These are phyloP conservation scores for Caenorhabditis panamensis DNA, from an alignment of 2,888 invertebrate genomes.

Conservation along the genomic window DNA sequence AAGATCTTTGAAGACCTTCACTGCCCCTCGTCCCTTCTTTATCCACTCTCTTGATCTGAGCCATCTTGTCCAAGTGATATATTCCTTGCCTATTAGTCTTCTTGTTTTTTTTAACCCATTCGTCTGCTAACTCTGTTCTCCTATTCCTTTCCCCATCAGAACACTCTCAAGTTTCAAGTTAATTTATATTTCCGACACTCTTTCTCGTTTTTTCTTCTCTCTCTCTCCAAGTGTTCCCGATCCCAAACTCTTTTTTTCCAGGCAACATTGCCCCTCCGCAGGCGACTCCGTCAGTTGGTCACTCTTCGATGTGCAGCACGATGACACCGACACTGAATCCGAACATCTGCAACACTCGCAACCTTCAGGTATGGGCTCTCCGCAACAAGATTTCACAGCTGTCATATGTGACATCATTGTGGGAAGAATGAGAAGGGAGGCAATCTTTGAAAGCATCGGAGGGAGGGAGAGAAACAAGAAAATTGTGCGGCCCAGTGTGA, in stretches of 20 bases:
- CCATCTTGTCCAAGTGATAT: conserved; percentile 10
- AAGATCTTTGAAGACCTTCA: not conserved
- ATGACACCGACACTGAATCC: conserved; percentile 45
- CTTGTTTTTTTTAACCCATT: not conserved
- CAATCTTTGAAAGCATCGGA: conserved; percentile 4
- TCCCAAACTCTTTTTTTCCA: conserved; percentile 16
- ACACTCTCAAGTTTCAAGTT: conserved; percentile 7
- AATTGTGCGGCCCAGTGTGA: conserved; percentile 29
- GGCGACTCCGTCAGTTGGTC: conserved; percentile 37
- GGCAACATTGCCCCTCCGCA: conserved; percentile 30
- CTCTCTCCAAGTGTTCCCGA: not conserved
- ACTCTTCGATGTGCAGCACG: conserved; percentile 28
- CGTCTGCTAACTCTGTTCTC: too few species aligned
- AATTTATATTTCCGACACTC: conserved; percentile 2
- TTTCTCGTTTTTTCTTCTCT: not conserved
- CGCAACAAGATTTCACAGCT: not conserved
- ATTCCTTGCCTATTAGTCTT: conserved; percentile 17
- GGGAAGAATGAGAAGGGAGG: not conserved
- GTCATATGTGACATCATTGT: conserved; percentile 31
- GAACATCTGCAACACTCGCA: conserved; percentile 13
- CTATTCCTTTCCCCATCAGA: not conserved
- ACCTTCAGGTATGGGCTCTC: conserved; percentile 10
- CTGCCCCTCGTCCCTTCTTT: not conserved
- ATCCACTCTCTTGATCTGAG: not conserved
- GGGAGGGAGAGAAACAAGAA: not conserved